Base-by-base conservation (phyloP, 2,888 invertebrate genomes). In the Rhagonycha fulva region DNA sequence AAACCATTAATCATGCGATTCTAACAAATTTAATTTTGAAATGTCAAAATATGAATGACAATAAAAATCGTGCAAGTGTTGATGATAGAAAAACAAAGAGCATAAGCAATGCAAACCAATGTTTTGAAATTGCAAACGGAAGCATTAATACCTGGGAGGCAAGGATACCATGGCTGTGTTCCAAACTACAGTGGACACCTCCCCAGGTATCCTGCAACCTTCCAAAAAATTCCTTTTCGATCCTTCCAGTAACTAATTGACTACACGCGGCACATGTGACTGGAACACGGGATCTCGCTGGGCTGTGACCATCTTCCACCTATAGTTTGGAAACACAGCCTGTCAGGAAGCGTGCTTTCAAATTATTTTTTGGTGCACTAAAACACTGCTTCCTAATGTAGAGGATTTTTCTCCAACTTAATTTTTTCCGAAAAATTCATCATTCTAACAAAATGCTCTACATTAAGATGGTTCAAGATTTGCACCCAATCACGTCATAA, bases 131-230 rank as follows among this genome's bases (percentile, higher is more conserved):
- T 66, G 63, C 63, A 26, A 66, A 60, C 70, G 74, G 75, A 70
- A 71, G 74, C 76, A 68, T 77, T 81, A 84, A 89, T 91, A 90
- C 90, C 90, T 90, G 89, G 90, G 90, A 89, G 90, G 90, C 88
- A 90, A 89, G 90, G 90, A 91, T 89, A 90, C 90, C 90, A 91
- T 90, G 90, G 90, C 90, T 90, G 90, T 90, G 90, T 90, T 90
- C 89, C 90, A 89, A 90, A 90, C 89, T 89, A 89, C 89, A 89
- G 89, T 87, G 87, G 86, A 86, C 86, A 85, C 85, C 84, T 84
- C 83, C 85, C 84, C 85, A 86, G 87, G 86, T 87, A 86, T 87
- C 86, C 87, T 86, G 82, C 80, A 81, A 84, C 84, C 84, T 84
- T 85, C 84, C 85, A 77, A 83, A 47, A 47, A 82, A 82, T 81